Base-by-base conservation (phyloP, 2,113 vertebrate genomes). In the Lasiurus borealis region DNA sequence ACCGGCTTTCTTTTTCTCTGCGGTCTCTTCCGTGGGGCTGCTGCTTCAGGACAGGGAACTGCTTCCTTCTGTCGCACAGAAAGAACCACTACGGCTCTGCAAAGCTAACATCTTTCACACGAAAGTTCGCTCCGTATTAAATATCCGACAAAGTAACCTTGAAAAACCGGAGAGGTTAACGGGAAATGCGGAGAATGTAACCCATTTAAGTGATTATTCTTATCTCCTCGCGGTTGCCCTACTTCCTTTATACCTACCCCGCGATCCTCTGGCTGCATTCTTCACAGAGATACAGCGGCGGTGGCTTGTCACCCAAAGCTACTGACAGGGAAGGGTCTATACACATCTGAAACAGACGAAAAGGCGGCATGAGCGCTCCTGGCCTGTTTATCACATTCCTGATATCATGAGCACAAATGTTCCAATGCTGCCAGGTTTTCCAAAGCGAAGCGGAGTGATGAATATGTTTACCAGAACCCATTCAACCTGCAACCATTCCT, bases 211-310 rank as follows among this genome's bases (percentile, higher is more conserved):
- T 34, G 19, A 46, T 62, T 69, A 29, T 54, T 21, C 27, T 59
- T 50, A 19, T 59, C 50, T 75, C 81, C 72, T 93, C 6, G 7
- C 18, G 12, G 29, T 27, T 0, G 52, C 73, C 36, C 31, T 81
- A 27, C 82, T 85, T 72, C 78, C 80, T 19, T n/a, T 48, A 92
- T 92, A 98, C 98, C 50, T 97, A 99, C 99, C 99, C 99, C 84
- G 99, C 99, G 96, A 99, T 99, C 98, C 99, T 99, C 97, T 99
- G 99, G 97, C 99, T 99, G 98, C 99, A 99, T 97, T 99, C 99
- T 97, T 99, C 99, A 96, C 99, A 99, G 95, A 99, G 99, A 94
- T 99, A 99, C 25, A 99, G 96, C 12, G 99, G 99, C 85, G 99
- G 99, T n/a, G 99, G 99, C 75, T 99, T 99, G 98, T 99, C 99